Conservation (phyloP, 1,140 invertebrate genomes). For the Anastrepha ludens region DNA sequence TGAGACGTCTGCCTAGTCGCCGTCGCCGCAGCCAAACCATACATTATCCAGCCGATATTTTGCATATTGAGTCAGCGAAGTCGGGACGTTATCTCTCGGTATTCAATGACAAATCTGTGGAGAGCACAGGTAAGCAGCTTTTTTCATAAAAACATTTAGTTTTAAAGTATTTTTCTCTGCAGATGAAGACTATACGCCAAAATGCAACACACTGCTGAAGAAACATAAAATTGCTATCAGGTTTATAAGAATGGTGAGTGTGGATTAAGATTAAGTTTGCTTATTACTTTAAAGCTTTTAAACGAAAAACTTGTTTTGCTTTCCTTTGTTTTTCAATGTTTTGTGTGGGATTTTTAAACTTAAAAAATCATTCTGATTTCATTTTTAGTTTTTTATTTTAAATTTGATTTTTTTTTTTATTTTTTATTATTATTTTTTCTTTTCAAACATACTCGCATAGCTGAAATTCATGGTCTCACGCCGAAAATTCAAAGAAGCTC, state of each 20-base stretch:
- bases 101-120: background rate
- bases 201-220: conserved; percentile 86
- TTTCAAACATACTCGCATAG: conserved; percentile 75
- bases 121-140: background rate
- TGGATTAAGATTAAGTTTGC: background rate
- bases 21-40: conserved; percentile 31
- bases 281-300: background rate
- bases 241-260: conserved; percentile 91
- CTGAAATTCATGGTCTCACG: conserved; percentile 96
- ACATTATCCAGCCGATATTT: conserved; percentile 6
- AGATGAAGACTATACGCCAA: conserved; percentile 87
- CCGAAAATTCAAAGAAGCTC: conserved; percentile 95
- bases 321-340: background rate
- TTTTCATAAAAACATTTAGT: background rate
- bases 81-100: conserved; percentile 40
- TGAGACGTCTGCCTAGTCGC: background rate
- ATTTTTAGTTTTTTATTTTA: background rate
- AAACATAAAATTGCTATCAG: conserved; percentile 93
- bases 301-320: too few relatives aligned
- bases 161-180: background rate
- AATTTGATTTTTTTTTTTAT: background rate
- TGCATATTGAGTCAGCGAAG: conserved; percentile 34
- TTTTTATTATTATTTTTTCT: background rate
- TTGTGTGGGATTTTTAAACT: background rate
- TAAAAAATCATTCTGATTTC: background rate